Evolutionary conservation across 2,888 invertebrate species (phyloP).

Genomic region (Orgyia antiqua): DNA sequence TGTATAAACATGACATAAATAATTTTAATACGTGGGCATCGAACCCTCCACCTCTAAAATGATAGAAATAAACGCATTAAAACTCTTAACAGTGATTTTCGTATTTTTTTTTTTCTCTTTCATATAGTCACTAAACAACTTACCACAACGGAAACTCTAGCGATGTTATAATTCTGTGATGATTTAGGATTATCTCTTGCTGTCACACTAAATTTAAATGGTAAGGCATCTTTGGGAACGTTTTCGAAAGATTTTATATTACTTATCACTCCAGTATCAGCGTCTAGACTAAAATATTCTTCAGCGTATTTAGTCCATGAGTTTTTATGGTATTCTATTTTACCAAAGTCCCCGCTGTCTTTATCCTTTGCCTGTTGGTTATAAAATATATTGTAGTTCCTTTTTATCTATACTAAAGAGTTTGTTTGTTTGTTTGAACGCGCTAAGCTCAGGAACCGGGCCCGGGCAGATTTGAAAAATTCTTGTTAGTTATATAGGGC

Average conservation of each 20-base stretch:
- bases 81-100: too few relatives aligned
- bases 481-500: too few relatives aligned
- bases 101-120: too few relatives aligned
- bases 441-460: too few relatives aligned
- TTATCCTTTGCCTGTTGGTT: conserved; percentile 85
- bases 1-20: too few relatives aligned
- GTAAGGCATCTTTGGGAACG: conserved; percentile 79
- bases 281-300: conserved; percentile 85
- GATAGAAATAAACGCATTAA: too few relatives aligned
- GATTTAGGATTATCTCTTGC: conserved; percentile 86
- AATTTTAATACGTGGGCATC: too few relatives aligned
- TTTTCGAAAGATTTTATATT: conserved; percentile 86
- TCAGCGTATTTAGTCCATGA: conserved; percentile 69
- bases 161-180: conserved; percentile 79
- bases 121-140: too few relatives aligned
- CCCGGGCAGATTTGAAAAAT: too few relatives aligned
- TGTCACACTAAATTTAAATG: conserved; percentile 85
- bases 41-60: too few relatives aligned
- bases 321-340: conserved; percentile 82
- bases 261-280: conserved; percentile 85
- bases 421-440: too few relatives aligned
- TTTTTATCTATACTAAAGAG: too few relatives aligned
- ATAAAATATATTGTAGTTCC: conserved; percentile 2
- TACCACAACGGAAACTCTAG: conserved; percentile 82
- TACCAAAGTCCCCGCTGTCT: conserved; percentile 90